Percentiles rank a stretch among this genome's conserved stretches.
These are phyloP conservation scores for Chrysolina americana DNA, from an alignment of 2,888 invertebrate genomes.

Conservation along the genomic window DNA sequence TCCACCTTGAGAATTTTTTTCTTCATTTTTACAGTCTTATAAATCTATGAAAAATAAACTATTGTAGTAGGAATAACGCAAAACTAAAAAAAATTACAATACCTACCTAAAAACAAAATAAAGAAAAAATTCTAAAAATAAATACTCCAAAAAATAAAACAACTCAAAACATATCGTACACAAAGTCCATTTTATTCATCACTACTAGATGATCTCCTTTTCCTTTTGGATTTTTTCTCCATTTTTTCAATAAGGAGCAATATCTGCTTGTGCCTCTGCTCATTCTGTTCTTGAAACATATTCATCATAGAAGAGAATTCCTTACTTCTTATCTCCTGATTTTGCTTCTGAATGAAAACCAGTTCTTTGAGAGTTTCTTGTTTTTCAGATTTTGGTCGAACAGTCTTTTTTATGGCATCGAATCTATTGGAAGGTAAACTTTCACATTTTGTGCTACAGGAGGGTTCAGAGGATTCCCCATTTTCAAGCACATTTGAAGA, in stretches of 20 bases:
- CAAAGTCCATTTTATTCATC: slow-evolving; percentile 6
- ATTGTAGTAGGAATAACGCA: too few species aligned
- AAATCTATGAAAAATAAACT: too few species aligned
- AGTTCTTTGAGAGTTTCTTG: slow-evolving; percentile 27
- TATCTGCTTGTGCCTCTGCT: slow-evolving; percentile 28
- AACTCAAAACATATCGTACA: slow-evolving; percentile 10
- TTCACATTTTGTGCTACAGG: slow-evolving; percentile 16
- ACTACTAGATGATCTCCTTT: slow-evolving; percentile 15
- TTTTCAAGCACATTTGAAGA: neutral
- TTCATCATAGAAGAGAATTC: slow-evolving; percentile 29
- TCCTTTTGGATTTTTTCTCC: slow-evolving; percentile 23
- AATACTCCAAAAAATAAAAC: slow-evolving; percentile 3
- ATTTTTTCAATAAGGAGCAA: slow-evolving; percentile 25
- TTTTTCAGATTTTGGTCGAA: slow-evolving; percentile 20
- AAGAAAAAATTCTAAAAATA: neutral
- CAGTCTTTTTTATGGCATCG: slow-evolving; percentile 9
- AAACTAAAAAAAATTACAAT: neutral
- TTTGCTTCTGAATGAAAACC: slow-evolving; percentile 28
- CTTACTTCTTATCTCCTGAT: slow-evolving; percentile 25
- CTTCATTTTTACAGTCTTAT: too few species aligned
- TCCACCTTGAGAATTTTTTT: too few species aligned
- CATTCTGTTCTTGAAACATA: slow-evolving; percentile 21
- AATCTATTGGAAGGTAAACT: slow-evolving; percentile 12
- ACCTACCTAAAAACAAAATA: slow-evolving; percentile 2
- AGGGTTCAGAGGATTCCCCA: neutral